Conservation (phyloP, 30 jellyfish, hydroid and myxozoan species). For the Pelagia noctiluca region DNA sequence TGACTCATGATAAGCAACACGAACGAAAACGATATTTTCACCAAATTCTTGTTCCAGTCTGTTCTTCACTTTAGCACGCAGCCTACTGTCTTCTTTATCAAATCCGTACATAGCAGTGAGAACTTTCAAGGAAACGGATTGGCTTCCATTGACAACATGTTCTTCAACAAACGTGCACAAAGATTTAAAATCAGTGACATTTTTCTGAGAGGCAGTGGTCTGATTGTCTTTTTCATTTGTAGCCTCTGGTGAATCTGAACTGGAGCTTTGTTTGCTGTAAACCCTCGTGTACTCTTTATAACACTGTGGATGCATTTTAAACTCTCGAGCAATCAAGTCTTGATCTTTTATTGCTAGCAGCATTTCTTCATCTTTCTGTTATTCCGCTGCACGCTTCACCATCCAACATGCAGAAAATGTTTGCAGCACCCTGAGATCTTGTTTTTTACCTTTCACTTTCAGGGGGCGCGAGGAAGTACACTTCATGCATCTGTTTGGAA, state of each 20-base stretch:
- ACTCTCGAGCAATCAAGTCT: constrained; percentile 9
- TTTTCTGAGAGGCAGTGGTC: constrained; percentile 4
- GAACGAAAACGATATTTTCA: constrained; percentile 41
- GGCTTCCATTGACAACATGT: constrained; percentile 54
- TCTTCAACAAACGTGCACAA: constrained; percentile 46
- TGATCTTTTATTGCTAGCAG: constrained; percentile 15
- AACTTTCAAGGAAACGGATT: constrained; percentile 8
- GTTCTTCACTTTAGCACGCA: constrained; percentile 36
- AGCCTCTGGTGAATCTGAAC: neutral
- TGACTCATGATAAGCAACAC: constrained; percentile 47
- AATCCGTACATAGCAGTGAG: too few relatives aligned
- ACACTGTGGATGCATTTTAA: constrained; percentile 3
- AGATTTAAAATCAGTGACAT: constrained; percentile 30
- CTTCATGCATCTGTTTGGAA: constrained; percentile 50
- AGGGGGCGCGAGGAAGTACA: constrained; percentile 28
- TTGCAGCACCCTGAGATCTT: constrained; percentile 32
- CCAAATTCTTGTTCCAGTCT: constrained; percentile 33
- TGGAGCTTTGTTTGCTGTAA: neutral
- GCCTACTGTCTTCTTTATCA: constrained; percentile 35
- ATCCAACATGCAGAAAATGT: constrained; percentile 23
- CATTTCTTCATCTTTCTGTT: constrained; percentile 26
- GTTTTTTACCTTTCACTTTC: constrained; percentile 39
- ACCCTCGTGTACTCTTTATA: neutral
- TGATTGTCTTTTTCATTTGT: neutral
- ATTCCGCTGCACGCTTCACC: constrained; percentile 55